These are phyloP conservation scores for Lordiphosa stackelbergi DNA, from an alignment of 1,140 invertebrate genomes.

Conservation along the genomic window DNA sequence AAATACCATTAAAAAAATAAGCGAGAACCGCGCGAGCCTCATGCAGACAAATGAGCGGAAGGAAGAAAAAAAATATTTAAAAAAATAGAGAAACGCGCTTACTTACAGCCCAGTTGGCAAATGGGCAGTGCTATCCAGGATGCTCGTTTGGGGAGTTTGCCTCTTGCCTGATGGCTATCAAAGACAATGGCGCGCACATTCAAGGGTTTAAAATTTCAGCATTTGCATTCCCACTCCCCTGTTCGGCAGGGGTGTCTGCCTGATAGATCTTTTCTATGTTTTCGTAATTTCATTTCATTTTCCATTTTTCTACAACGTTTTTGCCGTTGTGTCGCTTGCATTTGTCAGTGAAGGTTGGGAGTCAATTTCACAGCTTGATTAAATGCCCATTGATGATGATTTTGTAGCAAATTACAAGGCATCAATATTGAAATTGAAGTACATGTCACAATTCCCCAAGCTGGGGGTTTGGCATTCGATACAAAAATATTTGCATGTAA, in stretches of 20 bases:
- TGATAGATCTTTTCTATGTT: constrained; percentile 14
- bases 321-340: constrained; percentile 40
- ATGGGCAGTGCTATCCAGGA: constrained; percentile 45
- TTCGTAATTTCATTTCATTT: constrained; percentile 73
- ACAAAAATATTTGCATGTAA: constrained; percentile 65
- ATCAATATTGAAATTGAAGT: constrained; percentile 62
- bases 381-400: constrained; percentile 68
- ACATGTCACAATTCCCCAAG: constrained; percentile 53
- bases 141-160: constrained; percentile 10
- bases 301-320: constrained; percentile 52
- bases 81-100: constrained; percentile 56
- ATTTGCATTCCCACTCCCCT: constrained; percentile 55
- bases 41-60: constrained; percentile 63
- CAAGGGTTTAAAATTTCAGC: constrained; percentile 73
- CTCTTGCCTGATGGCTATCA: constrained; percentile 38
- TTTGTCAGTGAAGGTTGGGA: constrained; percentile 63
- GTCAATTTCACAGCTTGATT: constrained; percentile 57
- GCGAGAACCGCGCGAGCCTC: constrained; percentile 41
- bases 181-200: constrained; percentile 70
- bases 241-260: background rate
- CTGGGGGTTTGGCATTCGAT: constrained; percentile 9
- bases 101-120: constrained; percentile 75
- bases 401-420: constrained; percentile 57
- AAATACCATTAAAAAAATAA: constrained; percentile 64
- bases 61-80: constrained; percentile 26